Evolutionary conservation across 2,888 invertebrate genomes (phyloP), one percentile per base, ranked within the genome.

Genomic region (Phytoseiulus persimilis): DNA sequence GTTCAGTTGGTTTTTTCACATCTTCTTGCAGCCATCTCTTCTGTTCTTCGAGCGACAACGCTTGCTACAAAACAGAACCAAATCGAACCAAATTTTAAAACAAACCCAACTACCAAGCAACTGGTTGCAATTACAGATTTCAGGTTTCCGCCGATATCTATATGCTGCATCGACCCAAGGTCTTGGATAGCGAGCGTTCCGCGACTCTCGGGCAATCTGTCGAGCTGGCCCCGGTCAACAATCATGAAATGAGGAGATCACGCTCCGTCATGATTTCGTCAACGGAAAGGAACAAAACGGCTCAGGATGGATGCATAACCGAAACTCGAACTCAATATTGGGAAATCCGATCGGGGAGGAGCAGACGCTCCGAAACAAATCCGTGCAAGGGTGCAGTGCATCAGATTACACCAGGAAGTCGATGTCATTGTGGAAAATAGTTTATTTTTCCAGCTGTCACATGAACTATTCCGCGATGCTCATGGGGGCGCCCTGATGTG

Each of bases 11-110:
- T 31, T 45, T 33, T 33, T 87, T 33, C 87, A 87, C 39, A 45
- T 87, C 87, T 45, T 87, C 87, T n/a, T 45, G 87, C 32, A 87
- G 87, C 87, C 87, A 87, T 31, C 9, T 45, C 87, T 87, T 87
- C 45, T 87, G 87, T 18, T 31, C 87, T n/a, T 87, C 87, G 45
- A n/a, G 87, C 28, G 87, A 39, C 87, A 87, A 39, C 18, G 87
- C 32, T 33, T 39, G 87, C 87, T 87, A 65, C 65, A 65, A 65
- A 65, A 65, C 65, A 65, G 65, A 65, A 65, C 65, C 65, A 65
- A 65, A 65, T 65, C 14, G 65, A 65, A 65, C 65, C 65, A 65
- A 65, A 65, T 23, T 65, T 65, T 65, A 65, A 65, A 65, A 23
- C 65, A 28, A 65, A 65, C 65, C 18, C 65, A 65, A 65, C 65